Percentiles rank a stretch among this genome's conserved stretches.
Evolutionary conservation across 1,140 invertebrate species (phyloP).

Genomic region (Zelostemma sp.): DNA sequence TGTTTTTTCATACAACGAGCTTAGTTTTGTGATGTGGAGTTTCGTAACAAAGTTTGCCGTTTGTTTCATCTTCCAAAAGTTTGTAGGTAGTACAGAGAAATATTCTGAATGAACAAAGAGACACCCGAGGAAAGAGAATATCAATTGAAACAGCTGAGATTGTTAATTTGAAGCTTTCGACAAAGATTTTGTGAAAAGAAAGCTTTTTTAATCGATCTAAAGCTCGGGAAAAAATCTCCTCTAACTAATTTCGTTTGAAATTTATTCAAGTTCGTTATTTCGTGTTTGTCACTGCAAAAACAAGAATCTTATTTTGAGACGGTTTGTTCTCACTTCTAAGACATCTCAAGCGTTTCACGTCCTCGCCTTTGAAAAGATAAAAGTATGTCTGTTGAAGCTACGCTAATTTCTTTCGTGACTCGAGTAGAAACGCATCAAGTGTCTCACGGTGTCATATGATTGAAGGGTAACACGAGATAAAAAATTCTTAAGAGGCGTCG

Average conservation of each 20-base stretch:
- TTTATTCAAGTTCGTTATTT: conserved; percentile 2
- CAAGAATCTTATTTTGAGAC: too few species aligned
- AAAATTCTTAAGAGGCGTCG: too few species aligned
- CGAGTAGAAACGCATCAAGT: too few species aligned
- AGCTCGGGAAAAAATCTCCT: conserved; percentile 14
- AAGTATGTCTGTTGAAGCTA: too few species aligned
- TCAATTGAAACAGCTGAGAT: conserved; percentile 29
- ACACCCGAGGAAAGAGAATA: conserved; percentile 11
- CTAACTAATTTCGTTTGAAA: conserved; percentile 13
- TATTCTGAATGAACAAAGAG: conserved; percentile 21
- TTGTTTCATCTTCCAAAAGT: conserved; percentile 48
- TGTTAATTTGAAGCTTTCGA: conserved; percentile 12
- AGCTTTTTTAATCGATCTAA: conserved; percentile 9
- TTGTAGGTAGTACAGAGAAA: conserved; percentile 19
- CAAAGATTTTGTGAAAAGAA: conserved; percentile 31
- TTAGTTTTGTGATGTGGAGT: conserved; percentile 31
- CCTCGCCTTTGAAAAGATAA: too few species aligned
- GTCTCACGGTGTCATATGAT: too few species aligned
- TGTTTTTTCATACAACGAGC: conserved; percentile 50
- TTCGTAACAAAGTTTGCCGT: conserved; percentile 51
- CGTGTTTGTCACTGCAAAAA: too few species aligned
- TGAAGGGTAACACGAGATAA: too few species aligned
- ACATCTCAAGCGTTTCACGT: too few species aligned
- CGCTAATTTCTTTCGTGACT: too few species aligned
- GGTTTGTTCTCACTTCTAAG: not conserved